Base-by-base conservation (phyloP, 2,888 invertebrate genomes). In the Argynnis bischoffii region DNA sequence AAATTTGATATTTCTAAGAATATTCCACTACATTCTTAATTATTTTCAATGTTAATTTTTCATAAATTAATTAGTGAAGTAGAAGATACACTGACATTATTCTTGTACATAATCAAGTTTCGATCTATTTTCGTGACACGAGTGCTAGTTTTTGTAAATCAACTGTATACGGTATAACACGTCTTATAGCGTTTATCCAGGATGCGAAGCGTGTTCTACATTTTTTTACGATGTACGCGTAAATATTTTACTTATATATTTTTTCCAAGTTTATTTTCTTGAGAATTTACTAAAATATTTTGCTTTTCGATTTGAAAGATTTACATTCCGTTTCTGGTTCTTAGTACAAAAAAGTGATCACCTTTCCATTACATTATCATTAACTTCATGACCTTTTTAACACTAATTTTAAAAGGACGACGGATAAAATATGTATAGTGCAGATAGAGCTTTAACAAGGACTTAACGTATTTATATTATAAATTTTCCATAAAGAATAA, bases 81-180 rank as follows among this genome's bases (percentile, higher is more conserved):
- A 56, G 3, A 35, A 54, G 50, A 31, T n/a, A 41, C 54, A 47
- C 18, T 35, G 15, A 31, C 48, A 15, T 6, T 54, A 35, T 54
- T 46, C 3, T n/a, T 41, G 13, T 35, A 14, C 26, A 47, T 31
- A 54, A 53, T 60, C 50, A 15, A 60, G 48, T 64, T 48, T 41
- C 35, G 48, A 47, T 64, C 67, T 68, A 70, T 64, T 66, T 68
- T 60, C 59, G 60, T 57, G 21, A 41, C 50, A 26, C 35, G 55
- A 70, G 54, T 63, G 65, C 65, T 48, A 72, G 56, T 72, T 72
- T 68, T 72, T 69, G 57, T 61, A 64, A 57, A 65, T 50, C 61
- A 55, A n/a, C 55, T 61, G 26, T 65, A 64, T 56, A 69, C 48
- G 65, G 65, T 55, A 64, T 66, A 67, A 65, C 56, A 55, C 59